Evolutionary conservation across 2,888 invertebrate species (phyloP).

Genomic region (Tortrix viridana): DNA sequence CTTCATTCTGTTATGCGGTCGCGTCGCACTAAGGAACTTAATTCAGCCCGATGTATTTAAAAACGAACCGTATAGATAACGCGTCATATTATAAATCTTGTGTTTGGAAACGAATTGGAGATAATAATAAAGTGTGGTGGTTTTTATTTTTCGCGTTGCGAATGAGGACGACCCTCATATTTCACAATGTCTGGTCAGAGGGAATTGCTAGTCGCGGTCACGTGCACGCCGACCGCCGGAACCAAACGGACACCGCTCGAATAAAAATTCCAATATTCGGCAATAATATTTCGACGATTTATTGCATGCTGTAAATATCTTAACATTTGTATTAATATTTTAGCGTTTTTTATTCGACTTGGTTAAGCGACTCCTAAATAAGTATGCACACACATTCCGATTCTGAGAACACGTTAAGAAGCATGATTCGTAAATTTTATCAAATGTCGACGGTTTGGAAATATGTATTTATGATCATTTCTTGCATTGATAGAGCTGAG

Average conservation of each 20-base stretch:
- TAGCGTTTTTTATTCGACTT: conserved; percentile 19
- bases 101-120: conserved; percentile 52
- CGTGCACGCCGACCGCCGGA: conserved; percentile 48
- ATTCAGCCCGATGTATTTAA: conserved; percentile 64
- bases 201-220: conserved; percentile 60
- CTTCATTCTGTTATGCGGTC: conserved; percentile 56
- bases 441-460: not conserved
- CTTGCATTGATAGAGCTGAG: too few relatives aligned
- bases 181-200: conserved; percentile 67
- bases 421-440: not conserved
- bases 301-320: conserved; percentile 46
- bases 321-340: conserved; percentile 37
- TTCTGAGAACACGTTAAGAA: conserved; percentile 12
- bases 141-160: conserved; percentile 63
- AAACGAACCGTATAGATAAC: conserved; percentile 55
- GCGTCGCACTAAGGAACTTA: conserved; percentile 55
- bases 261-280: conserved; percentile 46
- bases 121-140: conserved; percentile 53
- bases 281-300: conserved; percentile 47
- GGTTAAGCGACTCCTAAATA: conserved; percentile 17
- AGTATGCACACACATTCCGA: not conserved
- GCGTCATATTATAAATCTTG: conserved; percentile 35
- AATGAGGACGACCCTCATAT: conserved; percentile 66
- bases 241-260: conserved; percentile 43
- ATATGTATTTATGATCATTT: too few relatives aligned